Percentiles rank a stretch among this genome's conserved stretches.
Conservation (phyloP, 2,113 vertebrate species). For the Nerophis lumbriciformis region DNA sequence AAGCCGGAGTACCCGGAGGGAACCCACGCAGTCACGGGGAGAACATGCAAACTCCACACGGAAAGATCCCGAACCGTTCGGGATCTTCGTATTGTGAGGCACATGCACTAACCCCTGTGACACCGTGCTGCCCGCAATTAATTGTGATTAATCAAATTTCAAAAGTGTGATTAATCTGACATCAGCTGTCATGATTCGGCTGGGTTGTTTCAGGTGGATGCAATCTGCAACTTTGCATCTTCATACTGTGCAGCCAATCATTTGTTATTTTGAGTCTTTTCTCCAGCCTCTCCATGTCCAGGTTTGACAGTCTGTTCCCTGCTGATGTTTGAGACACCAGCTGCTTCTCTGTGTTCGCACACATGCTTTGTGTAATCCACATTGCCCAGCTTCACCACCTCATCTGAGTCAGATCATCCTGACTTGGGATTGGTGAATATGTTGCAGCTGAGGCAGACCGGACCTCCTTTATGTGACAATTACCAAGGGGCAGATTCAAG, state of each 20-base stretch:
- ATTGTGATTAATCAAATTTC: too few relatives aligned
- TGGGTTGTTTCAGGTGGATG: not conserved
- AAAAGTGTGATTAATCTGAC: too few relatives aligned
- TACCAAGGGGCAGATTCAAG: conserved; percentile 8
- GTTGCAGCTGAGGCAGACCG: conserved; percentile 28
- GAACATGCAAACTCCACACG: too few relatives aligned
- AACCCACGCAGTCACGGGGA: too few relatives aligned
- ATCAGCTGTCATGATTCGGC: not conserved
- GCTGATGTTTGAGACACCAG: not conserved
- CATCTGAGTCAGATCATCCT: not conserved
- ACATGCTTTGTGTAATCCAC: not conserved
- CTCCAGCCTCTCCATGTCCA: not conserved
- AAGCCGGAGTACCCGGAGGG: too few relatives aligned
- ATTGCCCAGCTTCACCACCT: not conserved
- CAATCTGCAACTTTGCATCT: not conserved
- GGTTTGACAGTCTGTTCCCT: not conserved
- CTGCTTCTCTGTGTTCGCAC: not conserved
- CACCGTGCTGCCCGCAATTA: too few relatives aligned
- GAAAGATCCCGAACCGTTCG: too few relatives aligned
- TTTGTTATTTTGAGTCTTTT: not conserved
- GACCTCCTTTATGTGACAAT: conserved; percentile 25
- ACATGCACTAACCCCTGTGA: too few relatives aligned
- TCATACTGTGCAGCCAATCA: not conserved
- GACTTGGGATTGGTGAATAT: not conserved
- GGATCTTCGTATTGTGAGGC: too few relatives aligned